Base-by-base conservation (phyloP, 2,888 invertebrate genomes). In the Pinctada fucata region DNA sequence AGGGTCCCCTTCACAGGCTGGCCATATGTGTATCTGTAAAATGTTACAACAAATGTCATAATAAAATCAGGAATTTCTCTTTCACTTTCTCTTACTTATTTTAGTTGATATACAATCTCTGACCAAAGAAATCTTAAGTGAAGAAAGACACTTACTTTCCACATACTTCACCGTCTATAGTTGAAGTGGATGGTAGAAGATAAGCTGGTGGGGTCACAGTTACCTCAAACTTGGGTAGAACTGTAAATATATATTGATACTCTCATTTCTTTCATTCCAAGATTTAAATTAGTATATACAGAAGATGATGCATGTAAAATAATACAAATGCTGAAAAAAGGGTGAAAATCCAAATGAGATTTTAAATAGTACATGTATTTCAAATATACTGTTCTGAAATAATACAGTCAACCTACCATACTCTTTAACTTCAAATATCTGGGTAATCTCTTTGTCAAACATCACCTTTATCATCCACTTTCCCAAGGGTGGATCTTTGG, bases 171-270 rank as follows among this genome's bases (percentile, higher is more conserved):
- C 87, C 88, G 65, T 88, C 83, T n/a, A 89, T 84, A 5, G 80
- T 81, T 72, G 90, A 87, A 3, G 87, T 82, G 70, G 91, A 90
- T 10, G 90, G 85, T 76, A 92, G 74, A 10, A 93, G 74, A 86
- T 88, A 89, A 76, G 88, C 3, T 0, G 97, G 96, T 63, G 97
- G 95, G 83, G 96, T 95, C 80, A 99, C 95, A 51, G 95, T 94
- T 80, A 99, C 96, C 90, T 97, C 95, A 93, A 97, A 99, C 91
- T 98, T 98, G 0, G 99, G 99, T 85, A 97, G 93, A 76, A 99
- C 96, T 92, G 86, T 4, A 89, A 90, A 67, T 64, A 52, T 13
- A 31, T 31, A 31, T 31, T 31, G 31, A 31, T 31, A 31, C 31
- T 16, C 3, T n/a, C 3, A 79, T 13, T 45, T 10, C 8, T 58